A percentile compares a stretch with the other conserved stretches of the same genome.
Conservation (phyloP, 2,888 invertebrate genomes). For the Lasius platythorax region DNA sequence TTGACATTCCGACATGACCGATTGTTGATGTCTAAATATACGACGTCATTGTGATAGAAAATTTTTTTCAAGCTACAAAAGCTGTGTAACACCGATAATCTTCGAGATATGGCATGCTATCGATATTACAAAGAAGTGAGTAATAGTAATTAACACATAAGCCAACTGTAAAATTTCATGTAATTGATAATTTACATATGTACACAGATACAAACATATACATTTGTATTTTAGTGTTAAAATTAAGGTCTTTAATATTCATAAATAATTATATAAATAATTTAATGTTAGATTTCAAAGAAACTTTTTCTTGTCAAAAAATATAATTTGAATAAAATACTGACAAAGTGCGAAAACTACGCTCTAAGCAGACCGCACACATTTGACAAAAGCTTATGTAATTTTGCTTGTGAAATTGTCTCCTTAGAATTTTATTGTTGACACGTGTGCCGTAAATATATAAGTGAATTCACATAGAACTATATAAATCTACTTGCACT, state of each 20-base stretch:
- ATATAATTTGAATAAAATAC: slow-evolving; percentile 34
- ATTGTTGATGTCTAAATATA: neutral
- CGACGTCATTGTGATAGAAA: neutral
- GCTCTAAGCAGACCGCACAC: neutral
- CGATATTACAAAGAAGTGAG: neutral
- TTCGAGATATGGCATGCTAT: neutral
- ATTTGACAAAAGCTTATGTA: slow-evolving; percentile 2
- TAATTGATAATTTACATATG: slow-evolving; percentile 8
- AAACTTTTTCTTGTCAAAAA: neutral
- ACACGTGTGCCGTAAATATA: slow-evolving; percentile 10
- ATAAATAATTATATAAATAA: slow-evolving; percentile 35
- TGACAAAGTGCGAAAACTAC: neutral
- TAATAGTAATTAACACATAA: neutral
- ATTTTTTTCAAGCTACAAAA: neutral
- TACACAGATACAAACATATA: neutral
- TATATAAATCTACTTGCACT: slow-evolving; percentile 59
- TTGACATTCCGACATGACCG: neutral
- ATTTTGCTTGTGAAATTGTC: slow-evolving; percentile 17
- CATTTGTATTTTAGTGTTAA: neutral
- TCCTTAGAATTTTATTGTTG: slow-evolving; percentile 1
- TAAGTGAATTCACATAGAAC: slow-evolving; percentile 27
- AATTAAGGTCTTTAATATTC: neutral
- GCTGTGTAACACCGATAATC: neutral
- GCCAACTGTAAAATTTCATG: slow-evolving; percentile 7
- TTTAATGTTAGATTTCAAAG: slow-evolving; percentile 19